phyloP scores from a whole-genome alignment of 1,140 invertebrate species.

The Pissodes strobi region DNA sequence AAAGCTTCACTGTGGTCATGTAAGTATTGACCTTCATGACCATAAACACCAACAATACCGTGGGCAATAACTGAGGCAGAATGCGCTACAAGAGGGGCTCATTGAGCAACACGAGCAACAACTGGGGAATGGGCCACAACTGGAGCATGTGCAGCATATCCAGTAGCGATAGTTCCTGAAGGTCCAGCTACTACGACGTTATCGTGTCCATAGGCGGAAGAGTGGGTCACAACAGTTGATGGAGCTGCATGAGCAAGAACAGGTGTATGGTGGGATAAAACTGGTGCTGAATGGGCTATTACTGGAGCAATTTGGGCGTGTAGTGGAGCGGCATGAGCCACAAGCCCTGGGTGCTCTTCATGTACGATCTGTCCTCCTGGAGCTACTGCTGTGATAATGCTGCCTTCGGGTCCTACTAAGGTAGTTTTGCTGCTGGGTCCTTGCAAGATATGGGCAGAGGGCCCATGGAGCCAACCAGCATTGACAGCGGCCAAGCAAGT shows the following conservation, averaged over 20 bases:
- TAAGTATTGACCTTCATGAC: conserved; percentile 33
- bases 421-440: conserved; percentile 42
- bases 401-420: conserved; percentile 41
- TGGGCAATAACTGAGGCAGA: neutral
- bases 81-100: no score
- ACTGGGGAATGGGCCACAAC: conserved; percentile 15
- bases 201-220: conserved; percentile 9
- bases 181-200: conserved; percentile 20
- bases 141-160: conserved; percentile 7
- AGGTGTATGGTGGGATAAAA: conserved; percentile 14
- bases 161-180: conserved; percentile 19
- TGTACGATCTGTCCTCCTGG: conserved; percentile 39
- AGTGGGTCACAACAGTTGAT: conserved; percentile 19
- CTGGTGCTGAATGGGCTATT: conserved; percentile 27
- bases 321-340: conserved; percentile 28
- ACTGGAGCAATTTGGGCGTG: conserved; percentile 20
- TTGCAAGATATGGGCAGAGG: conserved; percentile 38
- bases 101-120: conserved; percentile 6
- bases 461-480: conserved; percentile 28
- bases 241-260: conserved; percentile 6
- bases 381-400: conserved; percentile 31
- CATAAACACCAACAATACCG: no score
- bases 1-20: conserved; percentile 33
- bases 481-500: conserved; percentile 38
- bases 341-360: conserved; percentile 36